Conservation (phyloP, 2,797 vertebrate species). For the Alcedo atthis region DNA sequence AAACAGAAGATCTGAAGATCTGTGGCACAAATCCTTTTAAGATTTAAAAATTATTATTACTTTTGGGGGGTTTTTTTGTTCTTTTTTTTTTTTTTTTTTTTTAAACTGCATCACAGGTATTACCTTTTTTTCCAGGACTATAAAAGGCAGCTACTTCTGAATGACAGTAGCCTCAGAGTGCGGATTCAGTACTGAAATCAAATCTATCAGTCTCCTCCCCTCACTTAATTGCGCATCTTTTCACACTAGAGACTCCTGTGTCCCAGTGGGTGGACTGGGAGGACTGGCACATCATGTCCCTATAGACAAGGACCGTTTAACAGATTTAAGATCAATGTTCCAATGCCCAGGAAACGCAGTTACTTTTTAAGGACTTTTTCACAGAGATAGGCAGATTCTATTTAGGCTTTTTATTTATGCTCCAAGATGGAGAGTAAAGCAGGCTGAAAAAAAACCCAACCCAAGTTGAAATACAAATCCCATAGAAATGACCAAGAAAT, state of each 20-base stretch:
- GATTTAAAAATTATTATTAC: too few relatives aligned
- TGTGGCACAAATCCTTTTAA: conserved; percentile 71
- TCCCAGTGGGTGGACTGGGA: not conserved
- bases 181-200: conserved; percentile 43
- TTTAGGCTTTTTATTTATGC: not conserved
- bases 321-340: conserved; percentile 5
- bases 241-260: not conserved
- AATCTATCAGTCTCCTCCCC: conserved; percentile 27
- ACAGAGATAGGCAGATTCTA: conserved; percentile 31
- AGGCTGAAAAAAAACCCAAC: not conserved
- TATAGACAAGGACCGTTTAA: not conserved
- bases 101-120: conserved; percentile 68
- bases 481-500: not conserved
- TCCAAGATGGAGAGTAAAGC: conserved; percentile 13
- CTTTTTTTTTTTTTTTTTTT: conserved; percentile 50
- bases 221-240: conserved; percentile 26
- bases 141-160: conserved; percentile 80
- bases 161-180: conserved; percentile 76
- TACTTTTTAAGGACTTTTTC: conserved; percentile 8
- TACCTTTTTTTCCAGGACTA: conserved; percentile 78
- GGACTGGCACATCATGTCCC: not conserved
- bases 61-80: too few relatives aligned
- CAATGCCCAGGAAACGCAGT: not conserved
- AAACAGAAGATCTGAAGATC: conserved; percentile 69
- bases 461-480: conserved; percentile 24